Conservation (phyloP, 2,888 invertebrate species). For the Noctua janthe region DNA sequence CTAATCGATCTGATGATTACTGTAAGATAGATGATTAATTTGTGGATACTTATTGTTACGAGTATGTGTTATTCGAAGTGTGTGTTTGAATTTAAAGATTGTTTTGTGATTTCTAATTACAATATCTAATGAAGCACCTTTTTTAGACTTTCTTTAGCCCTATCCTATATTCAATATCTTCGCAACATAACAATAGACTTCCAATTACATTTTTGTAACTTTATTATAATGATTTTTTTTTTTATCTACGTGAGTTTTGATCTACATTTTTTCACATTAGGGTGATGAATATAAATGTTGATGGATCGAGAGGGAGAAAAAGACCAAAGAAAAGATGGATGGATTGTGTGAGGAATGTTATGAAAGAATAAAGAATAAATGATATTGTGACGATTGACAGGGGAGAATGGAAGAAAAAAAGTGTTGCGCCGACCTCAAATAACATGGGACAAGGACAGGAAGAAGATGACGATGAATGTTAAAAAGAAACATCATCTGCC, state of each 20-base stretch:
- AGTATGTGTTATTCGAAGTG: background rate
- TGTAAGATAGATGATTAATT: constrained; percentile 14
- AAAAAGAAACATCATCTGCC: background rate
- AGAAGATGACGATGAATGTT: too few species aligned
- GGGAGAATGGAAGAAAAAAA: too few species aligned
- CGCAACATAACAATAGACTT: background rate
- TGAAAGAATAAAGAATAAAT: too few species aligned
- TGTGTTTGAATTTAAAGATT: background rate
- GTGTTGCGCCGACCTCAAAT: too few species aligned
- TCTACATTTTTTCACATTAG: background rate
- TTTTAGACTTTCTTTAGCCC: background rate
- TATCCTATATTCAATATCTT: background rate
- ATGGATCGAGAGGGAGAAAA: too few species aligned
- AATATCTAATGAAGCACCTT: background rate
- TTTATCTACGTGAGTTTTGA: background rate
- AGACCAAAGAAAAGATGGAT: too few species aligned
- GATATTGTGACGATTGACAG: too few species aligned
- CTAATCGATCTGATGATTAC: constrained; percentile 49
- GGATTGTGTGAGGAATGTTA: too few species aligned
- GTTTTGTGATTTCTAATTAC: background rate
- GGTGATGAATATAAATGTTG: too few species aligned
- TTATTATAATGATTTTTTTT: background rate
- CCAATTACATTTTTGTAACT: background rate
- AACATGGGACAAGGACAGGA: too few species aligned
- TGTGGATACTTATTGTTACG: background rate